Evolutionary conservation across 2,113 vertebrate species (phyloP).

Genomic region (Triplophysa siluroides): DNA sequence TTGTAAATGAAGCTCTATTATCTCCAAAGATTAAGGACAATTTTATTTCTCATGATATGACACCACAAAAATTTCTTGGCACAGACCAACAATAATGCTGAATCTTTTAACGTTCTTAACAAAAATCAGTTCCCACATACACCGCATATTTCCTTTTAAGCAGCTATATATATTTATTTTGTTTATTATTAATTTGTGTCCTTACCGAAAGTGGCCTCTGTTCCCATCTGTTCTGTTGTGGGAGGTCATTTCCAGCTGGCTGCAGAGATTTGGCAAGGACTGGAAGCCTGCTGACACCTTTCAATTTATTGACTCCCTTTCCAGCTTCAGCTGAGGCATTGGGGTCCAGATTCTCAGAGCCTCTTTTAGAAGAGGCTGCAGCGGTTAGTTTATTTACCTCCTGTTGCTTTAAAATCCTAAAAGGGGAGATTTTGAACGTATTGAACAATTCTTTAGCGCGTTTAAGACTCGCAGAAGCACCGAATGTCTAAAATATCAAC

Average conservation of each 20-base stretch:
- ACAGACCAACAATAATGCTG: no score
- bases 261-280: conserved; percentile 67
- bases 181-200: neutral
- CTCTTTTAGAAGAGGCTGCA: conserved; percentile 24
- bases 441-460: no score
- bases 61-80: neutral
- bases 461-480: no score
- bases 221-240: conserved; percentile 66
- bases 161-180: no score
- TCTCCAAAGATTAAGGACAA: neutral
- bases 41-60: no score
- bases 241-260: conserved; percentile 54
- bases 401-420: conserved; percentile 58
- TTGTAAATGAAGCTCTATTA: neutral
- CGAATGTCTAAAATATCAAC: neutral
- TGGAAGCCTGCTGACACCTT: conserved; percentile 68
- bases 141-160: no score
- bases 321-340: conserved; percentile 21
- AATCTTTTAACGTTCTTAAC: no score
- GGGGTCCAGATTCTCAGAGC: conserved; percentile 70
- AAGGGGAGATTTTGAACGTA: neutral
- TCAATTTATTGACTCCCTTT: conserved; percentile 43
- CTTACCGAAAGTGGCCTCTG: conserved; percentile 70
- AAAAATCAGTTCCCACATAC: no score
- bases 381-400: conserved; percentile 56